Evolutionary conservation across 2,888 invertebrate species (phyloP).

Genomic region (Andrena bucephala): DNA sequence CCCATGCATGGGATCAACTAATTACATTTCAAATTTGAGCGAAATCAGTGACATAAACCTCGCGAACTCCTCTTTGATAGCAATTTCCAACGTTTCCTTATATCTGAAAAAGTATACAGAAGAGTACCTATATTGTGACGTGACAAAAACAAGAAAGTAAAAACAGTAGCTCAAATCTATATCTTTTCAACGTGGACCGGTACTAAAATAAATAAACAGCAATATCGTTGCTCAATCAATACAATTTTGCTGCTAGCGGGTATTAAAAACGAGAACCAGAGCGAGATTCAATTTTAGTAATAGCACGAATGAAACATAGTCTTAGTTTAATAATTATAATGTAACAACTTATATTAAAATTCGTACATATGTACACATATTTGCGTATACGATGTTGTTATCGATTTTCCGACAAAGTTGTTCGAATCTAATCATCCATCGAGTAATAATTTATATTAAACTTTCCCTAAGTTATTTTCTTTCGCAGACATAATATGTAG

Average conservation of each 20-base stretch:
- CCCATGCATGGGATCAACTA: too few species aligned
- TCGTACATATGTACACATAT: not conserved
- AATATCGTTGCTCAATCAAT: not conserved
- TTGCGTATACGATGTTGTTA: not conserved
- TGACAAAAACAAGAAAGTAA: not conserved
- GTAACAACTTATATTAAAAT: slow-evolving; percentile 5
- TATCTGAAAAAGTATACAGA: not conserved
- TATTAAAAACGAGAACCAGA: not conserved
- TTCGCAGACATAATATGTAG: too few species aligned
- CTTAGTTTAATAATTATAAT: not conserved
- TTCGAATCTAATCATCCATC: not conserved
- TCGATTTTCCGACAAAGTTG: slow-evolving; percentile 8
- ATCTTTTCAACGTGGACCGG: not conserved
- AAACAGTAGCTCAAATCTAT: not conserved
- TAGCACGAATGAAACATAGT: not conserved
- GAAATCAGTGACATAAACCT: too few species aligned
- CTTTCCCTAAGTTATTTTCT: too few species aligned
- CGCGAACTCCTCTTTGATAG: not conserved
- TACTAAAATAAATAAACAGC: not conserved
- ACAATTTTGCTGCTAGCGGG: not conserved
- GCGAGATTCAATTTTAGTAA: not conserved
- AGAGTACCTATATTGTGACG: not conserved
- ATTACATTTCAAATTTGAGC: too few species aligned
- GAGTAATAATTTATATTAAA: slow-evolving; percentile 3
- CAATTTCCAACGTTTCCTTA: not conserved